A percentile compares a stretch with the other conserved stretches of the same genome.
phyloP scores from a whole-genome alignment of 1,140 invertebrate genomes.

The Chymomyza costata region DNA sequence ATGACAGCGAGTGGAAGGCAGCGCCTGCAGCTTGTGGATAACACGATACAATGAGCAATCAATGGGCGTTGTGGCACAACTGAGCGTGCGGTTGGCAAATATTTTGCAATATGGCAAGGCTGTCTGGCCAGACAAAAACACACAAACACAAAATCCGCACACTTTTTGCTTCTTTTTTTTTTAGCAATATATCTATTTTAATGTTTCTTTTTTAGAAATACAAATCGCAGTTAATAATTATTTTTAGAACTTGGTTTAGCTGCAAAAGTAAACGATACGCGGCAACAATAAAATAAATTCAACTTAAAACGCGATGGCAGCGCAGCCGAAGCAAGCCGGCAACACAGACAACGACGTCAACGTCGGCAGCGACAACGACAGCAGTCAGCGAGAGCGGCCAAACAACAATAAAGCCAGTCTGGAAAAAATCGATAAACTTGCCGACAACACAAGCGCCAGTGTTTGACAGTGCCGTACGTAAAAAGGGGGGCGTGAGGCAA shows the following conservation, averaged over 20 bases:
- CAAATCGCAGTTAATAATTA: too few relatives aligned
- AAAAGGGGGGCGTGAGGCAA: background rate
- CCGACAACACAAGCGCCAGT: conserved; percentile 39
- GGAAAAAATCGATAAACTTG: conserved; percentile 66
- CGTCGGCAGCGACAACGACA: conserved; percentile 25
- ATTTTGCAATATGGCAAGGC: too few relatives aligned
- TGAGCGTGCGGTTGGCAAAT: too few relatives aligned
- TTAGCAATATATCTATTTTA: conserved; percentile 8
- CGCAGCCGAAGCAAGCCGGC: background rate
- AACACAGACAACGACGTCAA: background rate
- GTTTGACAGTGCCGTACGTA: conserved; percentile 14
- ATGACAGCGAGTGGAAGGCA: too few relatives aligned
- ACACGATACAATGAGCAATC: too few relatives aligned
- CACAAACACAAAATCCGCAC: conserved; percentile 25
- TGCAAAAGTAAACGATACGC: conserved; percentile 12
- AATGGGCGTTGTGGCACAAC: too few relatives aligned
- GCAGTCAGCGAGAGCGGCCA: conserved; percentile 5
- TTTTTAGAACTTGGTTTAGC: conserved; percentile 13
- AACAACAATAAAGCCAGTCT: conserved; percentile 23
- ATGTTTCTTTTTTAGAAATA: too few relatives aligned
- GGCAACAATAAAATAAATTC: conserved; percentile 8
- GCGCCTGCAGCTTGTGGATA: too few relatives aligned
- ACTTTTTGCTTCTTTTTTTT: conserved; percentile 22
- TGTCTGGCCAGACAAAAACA: too few relatives aligned
- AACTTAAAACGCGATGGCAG: too few relatives aligned